phyloP scores from a whole-genome alignment of 2,113 vertebrate species.

The Oenanthe oenanthe region DNA sequence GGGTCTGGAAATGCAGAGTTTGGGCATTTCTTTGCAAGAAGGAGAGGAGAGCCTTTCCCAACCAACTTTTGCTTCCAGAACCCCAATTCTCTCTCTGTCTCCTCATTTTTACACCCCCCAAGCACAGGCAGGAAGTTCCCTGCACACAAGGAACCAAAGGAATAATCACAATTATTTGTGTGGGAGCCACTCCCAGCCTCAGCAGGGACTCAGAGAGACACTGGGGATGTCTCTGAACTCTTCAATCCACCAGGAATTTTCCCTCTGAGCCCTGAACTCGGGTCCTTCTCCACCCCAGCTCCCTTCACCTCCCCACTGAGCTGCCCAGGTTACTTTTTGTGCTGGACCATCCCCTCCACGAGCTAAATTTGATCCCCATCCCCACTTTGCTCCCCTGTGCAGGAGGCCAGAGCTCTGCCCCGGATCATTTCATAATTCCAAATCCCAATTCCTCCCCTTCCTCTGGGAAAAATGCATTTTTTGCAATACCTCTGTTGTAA shows the following conservation, averaged over 20 bases:
- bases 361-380: not conserved
- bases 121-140: not conserved
- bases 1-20: not conserved
- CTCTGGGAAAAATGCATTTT: constrained; percentile 39
- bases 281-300: not conserved
- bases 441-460: not conserved
- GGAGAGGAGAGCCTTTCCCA: not conserved
- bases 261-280: not conserved
- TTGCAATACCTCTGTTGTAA: constrained; percentile 67
- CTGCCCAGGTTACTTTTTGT: accelerated
- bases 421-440: not conserved
- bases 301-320: not conserved
- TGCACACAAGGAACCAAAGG: not conserved
- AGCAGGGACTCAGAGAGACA: not conserved
- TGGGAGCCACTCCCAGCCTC: not conserved
- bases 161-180: accelerated
- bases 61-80: not conserved
- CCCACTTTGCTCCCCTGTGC: not conserved
- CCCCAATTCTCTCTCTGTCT: not conserved
- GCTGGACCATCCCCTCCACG: not conserved
- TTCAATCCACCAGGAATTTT: accelerated
- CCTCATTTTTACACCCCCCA: accelerated
- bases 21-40: not conserved
- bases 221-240: not conserved
- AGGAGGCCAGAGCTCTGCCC: not conserved